Percentiles rank a stretch among this genome's conserved stretches.
Evolutionary conservation across 2,888 invertebrate species (phyloP).

Genomic region (Aleiodes alternator): DNA sequence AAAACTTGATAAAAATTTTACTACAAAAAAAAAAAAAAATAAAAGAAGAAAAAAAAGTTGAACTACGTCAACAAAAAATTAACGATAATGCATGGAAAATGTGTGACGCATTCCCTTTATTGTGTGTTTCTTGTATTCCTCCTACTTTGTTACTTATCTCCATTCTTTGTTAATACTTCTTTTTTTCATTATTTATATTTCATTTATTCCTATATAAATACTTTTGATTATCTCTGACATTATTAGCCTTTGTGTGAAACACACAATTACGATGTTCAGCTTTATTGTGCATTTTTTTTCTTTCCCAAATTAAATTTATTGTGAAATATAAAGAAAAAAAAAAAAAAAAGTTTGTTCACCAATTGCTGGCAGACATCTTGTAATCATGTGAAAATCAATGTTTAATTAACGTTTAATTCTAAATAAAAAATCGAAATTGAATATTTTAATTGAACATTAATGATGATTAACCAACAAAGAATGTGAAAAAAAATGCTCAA

Average conservation of each 20-base stretch:
- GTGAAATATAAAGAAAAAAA: neutral
- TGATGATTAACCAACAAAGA: neutral
- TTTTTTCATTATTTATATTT: neutral
- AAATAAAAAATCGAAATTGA: no score
- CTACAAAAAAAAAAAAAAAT: slow-evolving; percentile 18
- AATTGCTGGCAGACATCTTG: neutral
- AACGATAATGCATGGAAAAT: slow-evolving; percentile 1
- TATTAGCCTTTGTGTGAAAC: slow-evolving; percentile 3
- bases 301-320: no score
- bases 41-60: no score
- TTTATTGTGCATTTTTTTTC: neutral
- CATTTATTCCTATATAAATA: neutral
- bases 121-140: slow-evolving; percentile 1
- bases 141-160: neutral
- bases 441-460: no score
- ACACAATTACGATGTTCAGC: neutral
- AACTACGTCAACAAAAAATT: slow-evolving; percentile 5
- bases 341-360: neutral
- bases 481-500: neutral
- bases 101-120: slow-evolving; percentile 27
- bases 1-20: neutral
- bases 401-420: neutral
- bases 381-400: neutral
- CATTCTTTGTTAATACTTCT: neutral
- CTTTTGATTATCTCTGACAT: slow-evolving; percentile 12